Conservation (phyloP, 2,888 invertebrate species). For the Drosophila hamatofila region DNA sequence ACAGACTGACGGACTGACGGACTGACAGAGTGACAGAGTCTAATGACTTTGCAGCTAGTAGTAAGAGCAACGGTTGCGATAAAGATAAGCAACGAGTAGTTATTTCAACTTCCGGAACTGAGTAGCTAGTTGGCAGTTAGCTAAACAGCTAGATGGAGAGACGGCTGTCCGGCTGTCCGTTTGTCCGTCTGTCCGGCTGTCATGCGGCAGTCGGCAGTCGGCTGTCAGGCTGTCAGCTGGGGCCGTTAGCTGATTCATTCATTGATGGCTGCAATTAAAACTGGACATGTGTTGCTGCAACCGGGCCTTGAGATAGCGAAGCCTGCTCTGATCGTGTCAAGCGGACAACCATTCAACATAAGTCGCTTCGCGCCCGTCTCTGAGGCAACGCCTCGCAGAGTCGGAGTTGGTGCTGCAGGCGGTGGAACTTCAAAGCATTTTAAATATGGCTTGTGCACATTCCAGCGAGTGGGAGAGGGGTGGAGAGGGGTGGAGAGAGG, state of each 20-base stretch:
- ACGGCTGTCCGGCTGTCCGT: neutral
- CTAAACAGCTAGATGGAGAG: slow-evolving; percentile 27
- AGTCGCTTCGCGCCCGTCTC: slow-evolving; percentile 61
- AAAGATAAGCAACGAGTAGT: slow-evolving; percentile 60
- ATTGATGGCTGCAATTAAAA: slow-evolving; percentile 73
- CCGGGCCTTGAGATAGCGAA: slow-evolving; percentile 24
- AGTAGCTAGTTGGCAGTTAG: slow-evolving; percentile 67
- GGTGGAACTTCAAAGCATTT: slow-evolving; percentile 72
- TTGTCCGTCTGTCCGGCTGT: slow-evolving; percentile 29
- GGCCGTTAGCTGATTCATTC: slow-evolving; percentile 62
- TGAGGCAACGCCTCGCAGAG: slow-evolving; percentile 58
- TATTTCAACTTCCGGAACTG: slow-evolving; percentile 68
- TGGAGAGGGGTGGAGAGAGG: neutral
- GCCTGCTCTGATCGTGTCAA: slow-evolving; percentile 74
- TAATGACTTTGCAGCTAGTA: slow-evolving; percentile 65
- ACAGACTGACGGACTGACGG: slow-evolving; percentile 39
- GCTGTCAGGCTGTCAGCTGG: slow-evolving; percentile 59
- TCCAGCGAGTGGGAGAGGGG: slow-evolving; percentile 12
- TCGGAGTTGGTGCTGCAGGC: slow-evolving; percentile 27
- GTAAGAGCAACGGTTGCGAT: slow-evolving; percentile 44
- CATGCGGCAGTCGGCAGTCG: no score
- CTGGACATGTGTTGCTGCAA: slow-evolving; percentile 56
- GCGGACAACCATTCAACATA: slow-evolving; percentile 67
- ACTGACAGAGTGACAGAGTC: slow-evolving; percentile 54
- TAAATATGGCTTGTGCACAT: slow-evolving; percentile 71